Evolutionary conservation across 2,888 invertebrate genomes (phyloP).

Genomic region (Caenorhabditis panamensis): DNA sequence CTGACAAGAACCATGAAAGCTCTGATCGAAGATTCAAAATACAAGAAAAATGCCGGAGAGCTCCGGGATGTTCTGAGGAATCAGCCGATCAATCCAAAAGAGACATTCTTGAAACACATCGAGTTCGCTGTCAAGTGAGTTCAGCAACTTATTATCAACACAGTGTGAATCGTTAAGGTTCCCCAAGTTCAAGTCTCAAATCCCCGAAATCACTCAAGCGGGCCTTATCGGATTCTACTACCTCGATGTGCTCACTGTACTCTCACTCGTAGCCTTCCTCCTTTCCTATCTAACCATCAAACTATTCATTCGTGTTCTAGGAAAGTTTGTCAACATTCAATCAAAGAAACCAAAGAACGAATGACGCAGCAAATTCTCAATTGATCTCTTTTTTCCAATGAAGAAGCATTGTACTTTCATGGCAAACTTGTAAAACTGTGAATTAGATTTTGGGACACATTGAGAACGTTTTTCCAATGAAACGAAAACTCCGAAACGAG

Average conservation of each 20-base stretch:
- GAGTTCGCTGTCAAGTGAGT: conserved; percentile 44
- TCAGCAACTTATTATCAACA: background rate
- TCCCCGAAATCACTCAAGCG: conserved; percentile 3
- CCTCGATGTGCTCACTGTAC: background rate
- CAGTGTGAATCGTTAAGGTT: too few relatives aligned
- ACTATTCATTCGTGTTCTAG: background rate
- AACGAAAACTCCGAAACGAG: too few relatives aligned
- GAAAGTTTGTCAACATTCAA: background rate
- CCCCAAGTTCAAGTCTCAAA: conserved; percentile 7
- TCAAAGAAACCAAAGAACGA: background rate
- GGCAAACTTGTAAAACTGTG: too few relatives aligned
- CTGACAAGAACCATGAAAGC: background rate
- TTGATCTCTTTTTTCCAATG: background rate
- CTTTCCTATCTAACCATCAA: background rate
- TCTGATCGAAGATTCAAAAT: conserved; percentile 6
- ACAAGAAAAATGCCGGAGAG: conserved; percentile 21
- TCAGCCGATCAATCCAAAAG: conserved; percentile 52
- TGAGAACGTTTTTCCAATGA: too few relatives aligned
- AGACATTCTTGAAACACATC: conserved; percentile 41
- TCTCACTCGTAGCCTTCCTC: background rate
- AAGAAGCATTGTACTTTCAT: too few relatives aligned
- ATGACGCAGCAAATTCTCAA: background rate
- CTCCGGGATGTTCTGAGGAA: conserved; percentile 26
- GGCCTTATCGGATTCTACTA: conserved; percentile 11
- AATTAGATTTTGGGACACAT: too few relatives aligned